These are phyloP conservation scores for Cyrtonyx montezumae DNA, from an alignment of 2,113 vertebrate species.

Conservation along the genomic window DNA sequence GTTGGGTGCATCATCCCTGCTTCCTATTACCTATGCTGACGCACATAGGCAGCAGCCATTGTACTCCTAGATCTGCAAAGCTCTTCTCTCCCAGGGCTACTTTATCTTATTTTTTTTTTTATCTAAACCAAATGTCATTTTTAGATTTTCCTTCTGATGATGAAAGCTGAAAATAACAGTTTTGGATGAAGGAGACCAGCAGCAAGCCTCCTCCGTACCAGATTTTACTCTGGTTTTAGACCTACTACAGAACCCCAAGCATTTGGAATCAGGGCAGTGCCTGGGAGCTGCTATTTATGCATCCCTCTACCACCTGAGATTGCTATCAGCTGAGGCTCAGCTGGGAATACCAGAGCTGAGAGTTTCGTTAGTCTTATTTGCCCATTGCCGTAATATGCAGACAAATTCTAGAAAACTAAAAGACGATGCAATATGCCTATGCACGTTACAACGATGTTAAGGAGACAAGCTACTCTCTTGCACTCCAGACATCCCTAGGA, in stretches of 20 bases:
- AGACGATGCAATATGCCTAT: background rate
- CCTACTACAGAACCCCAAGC: background rate
- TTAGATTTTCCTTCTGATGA: background rate
- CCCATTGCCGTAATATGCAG: background rate
- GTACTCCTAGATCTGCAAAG: background rate
- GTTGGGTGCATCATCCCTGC: background rate
- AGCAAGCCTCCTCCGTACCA: background rate
- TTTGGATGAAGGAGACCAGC: rapidly evolving
- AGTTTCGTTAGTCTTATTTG: rapidly evolving
- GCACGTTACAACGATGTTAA: background rate
- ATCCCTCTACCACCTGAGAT: background rate
- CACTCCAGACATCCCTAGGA: background rate
- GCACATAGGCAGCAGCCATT: background rate
- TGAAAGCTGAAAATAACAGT: background rate
- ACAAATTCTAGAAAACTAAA: background rate
- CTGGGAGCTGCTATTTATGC: rapidly evolving
- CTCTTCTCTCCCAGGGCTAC: background rate
- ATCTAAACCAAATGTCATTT: background rate
- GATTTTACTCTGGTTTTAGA: background rate
- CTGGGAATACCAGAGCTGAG: background rate
- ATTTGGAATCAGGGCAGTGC: rapidly evolving
- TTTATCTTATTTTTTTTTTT: background rate
- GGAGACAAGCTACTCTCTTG: background rate
- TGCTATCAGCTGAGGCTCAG: rapidly evolving
- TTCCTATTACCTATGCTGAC: rapidly evolving